A percentile compares a stretch with the other conserved stretches of the same genome.
phyloP scores from a whole-genome alignment of 35 echinoderm and acorn worm species.

The Stichopus chloronotus region DNA sequence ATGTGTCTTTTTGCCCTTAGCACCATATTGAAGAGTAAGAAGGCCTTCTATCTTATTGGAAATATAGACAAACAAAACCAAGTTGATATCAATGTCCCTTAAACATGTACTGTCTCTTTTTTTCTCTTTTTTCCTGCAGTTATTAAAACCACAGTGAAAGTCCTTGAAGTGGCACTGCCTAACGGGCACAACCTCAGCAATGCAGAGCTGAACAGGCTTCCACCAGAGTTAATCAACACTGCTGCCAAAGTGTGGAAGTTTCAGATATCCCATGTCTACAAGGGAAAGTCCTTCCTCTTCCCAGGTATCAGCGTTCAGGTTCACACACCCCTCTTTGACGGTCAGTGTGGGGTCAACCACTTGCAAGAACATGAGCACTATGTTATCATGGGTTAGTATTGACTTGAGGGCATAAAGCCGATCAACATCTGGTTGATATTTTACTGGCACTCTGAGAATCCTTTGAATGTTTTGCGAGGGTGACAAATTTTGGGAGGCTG shows the following conservation, averaged over 20 bases:
- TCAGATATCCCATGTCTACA: conserved; percentile 64
- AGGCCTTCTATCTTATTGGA: no score
- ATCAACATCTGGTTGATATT: no score
- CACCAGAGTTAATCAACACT: conserved; percentile 49
- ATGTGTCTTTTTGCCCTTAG: no score
- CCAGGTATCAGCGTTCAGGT: conserved; percentile 56
- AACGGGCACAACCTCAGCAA: not conserved
- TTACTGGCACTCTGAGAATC: no score
- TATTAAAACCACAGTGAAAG: conserved; percentile 22
- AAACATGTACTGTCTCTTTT: no score
- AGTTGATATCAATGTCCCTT: no score
- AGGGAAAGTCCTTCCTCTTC: conserved; percentile 65
- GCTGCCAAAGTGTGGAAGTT: conserved; percentile 66
- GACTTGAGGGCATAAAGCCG: not conserved
- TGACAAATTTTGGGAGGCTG: no score
- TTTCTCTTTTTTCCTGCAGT: conserved; percentile 1
- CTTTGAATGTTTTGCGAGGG: no score
- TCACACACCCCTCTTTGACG: conserved; percentile 71
- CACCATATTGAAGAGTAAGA: no score
- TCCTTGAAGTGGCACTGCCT: not conserved
- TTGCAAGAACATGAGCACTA: conserved; percentile 57
- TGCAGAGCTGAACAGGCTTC: not conserved
- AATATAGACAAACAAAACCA: no score
- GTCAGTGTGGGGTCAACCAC: conserved; percentile 65
- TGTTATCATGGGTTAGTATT: conserved; percentile 82